Conservation (phyloP, 2,113 vertebrate species). For the Tinamus guttatus region DNA sequence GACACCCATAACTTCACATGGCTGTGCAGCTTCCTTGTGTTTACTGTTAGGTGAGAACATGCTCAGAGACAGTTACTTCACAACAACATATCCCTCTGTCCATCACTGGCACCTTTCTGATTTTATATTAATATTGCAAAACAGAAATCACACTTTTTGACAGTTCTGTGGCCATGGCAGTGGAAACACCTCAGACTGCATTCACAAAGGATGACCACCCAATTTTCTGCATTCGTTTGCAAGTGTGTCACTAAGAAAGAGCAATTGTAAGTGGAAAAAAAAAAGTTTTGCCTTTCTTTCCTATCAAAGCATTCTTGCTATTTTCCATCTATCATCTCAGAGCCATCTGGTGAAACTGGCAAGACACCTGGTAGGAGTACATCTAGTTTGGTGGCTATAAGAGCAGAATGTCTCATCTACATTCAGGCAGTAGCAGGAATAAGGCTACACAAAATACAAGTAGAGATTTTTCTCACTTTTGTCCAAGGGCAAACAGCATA, state of each 20-base stretch:
- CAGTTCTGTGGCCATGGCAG: neutral
- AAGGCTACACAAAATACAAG: neutral
- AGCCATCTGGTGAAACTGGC: neutral
- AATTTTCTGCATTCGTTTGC: neutral
- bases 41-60: neutral
- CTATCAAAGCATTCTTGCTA: neutral
- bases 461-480: neutral
- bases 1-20: neutral
- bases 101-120: neutral
- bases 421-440: neutral
- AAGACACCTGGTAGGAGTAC: neutral
- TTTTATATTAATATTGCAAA: neutral
- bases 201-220: neutral
- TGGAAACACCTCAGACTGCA: neutral
- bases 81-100: neutral
- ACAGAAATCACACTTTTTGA: accelerated
- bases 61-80: neutral
- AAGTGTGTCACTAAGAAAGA: neutral
- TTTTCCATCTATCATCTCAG: neutral
- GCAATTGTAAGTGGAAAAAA: neutral
- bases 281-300: neutral
- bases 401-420: neutral
- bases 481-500: neutral
- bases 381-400: neutral
- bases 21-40: neutral